Evolutionary conservation across 2,113 vertebrate genomes (phyloP), one percentile per base, ranked within the genome.

Genomic region (Microcebus lehilahytsara): DNA sequence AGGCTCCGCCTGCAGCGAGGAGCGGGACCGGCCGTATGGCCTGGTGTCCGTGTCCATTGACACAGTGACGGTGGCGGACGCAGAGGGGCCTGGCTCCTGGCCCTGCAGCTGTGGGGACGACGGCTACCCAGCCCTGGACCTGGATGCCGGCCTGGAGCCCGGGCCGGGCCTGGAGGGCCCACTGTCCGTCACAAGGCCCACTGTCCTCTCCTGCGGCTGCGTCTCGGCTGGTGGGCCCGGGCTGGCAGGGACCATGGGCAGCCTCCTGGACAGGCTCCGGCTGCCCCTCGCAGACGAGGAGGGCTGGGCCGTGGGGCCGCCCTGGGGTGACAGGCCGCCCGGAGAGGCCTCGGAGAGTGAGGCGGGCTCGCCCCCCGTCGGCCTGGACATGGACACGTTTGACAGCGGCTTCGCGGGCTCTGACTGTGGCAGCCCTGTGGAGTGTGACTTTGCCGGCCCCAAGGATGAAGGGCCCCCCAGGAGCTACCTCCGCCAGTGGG

Each of bases 401-500:
- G 99, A 99, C 97, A 99, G 99, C 13, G 99, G 99, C n/a, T 99
- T 99, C 37, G 98, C 98, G 9, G 99, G 99, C 97, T 99, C 99
- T 0, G 99, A 99, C 88, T 99, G 99, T 53, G 98, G 99, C 79
- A 99, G 99, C 97, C 99, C 99, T 0, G 98, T 99, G 85, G 99
- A 99, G 51, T 98, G 98, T n/a, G 99, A 99, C 91, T 99, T 99
- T 74, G 12, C 81, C 20, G n/a, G 84, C 40, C 56, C 90, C 42
- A 11, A 23, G n/a, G 98, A 97, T 1, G 98, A 98, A 37, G 98
- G 97, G 4, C 98, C 98, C 13, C 98, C 98, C 27, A 98, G 99
- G 11, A 99, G 99, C 98, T 99, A 99, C 0, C 99, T 99, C 81
- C 99, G 99, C 96, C 99, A 99, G 96, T 99, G 99, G 99, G 98